Conservation (phyloP, 2,888 invertebrate genomes). For the Tuberolachnus salignus region DNA sequence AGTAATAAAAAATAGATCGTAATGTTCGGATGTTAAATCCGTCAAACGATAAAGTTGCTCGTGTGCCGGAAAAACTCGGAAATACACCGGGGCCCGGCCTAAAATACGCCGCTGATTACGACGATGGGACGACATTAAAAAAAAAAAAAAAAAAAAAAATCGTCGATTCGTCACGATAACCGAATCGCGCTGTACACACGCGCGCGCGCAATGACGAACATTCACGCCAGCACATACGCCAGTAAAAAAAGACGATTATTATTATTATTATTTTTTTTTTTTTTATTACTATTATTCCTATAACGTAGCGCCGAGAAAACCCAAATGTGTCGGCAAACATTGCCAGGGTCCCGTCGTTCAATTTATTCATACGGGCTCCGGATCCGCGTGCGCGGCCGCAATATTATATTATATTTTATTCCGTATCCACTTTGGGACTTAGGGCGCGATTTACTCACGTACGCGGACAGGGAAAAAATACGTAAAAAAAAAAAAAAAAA, state of each 20-base stretch:
- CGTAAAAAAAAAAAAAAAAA: constrained; percentile 7
- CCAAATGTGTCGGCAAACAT: constrained; percentile 21
- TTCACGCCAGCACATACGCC: neutral
- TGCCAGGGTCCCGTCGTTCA: neutral
- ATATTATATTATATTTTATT: neutral
- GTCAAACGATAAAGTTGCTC: too few relatives aligned
- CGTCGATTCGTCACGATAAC: too few relatives aligned
- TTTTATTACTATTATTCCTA: neutral
- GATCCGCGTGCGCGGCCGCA: neutral
- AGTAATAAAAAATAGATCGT: too few relatives aligned
- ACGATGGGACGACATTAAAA: too few relatives aligned
- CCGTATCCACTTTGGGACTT: neutral
- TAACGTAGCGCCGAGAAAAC: neutral
- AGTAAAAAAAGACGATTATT: neutral
- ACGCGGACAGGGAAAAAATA: neutral
- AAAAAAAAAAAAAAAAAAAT: too few relatives aligned
- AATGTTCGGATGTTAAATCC: too few relatives aligned
- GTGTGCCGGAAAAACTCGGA: too few relatives aligned
- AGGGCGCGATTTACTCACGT: neutral
- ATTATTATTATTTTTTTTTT: neutral
- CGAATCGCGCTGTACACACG: neutral
- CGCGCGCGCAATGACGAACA: neutral
- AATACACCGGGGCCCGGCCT: too few relatives aligned
- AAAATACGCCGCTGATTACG: too few relatives aligned
- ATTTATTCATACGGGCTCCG: constrained; percentile 47